Base-by-base conservation (phyloP, 2,888 invertebrate species). In the Nemotelus nigrinus region DNA sequence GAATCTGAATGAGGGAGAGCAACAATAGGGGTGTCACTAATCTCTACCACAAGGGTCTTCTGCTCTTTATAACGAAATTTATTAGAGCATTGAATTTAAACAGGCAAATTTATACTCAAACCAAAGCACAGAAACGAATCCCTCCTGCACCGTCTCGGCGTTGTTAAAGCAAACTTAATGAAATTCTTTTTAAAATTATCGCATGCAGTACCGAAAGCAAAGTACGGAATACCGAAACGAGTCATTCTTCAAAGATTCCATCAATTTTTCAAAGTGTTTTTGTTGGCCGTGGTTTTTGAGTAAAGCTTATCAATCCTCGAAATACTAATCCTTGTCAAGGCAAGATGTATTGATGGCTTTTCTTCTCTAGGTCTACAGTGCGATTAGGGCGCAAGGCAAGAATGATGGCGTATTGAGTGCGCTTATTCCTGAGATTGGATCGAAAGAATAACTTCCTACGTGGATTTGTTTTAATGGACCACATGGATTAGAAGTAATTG, bases 281-380 rank as follows among this genome's bases (percentile, higher is more conserved):
- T 48, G 48, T n/a, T 60, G 45, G 47, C 48, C 3, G 74, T 63
- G 74, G 74, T 74, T 74, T 39, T 45, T 25, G 55, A n/a, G 44
- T 25, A 50, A 60, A 39, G 48, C 74, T 60, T 63, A 60, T 74
- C 74, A 74, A 74, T 74, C 74, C 50, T 50, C 41, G 2, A n/a
- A 60, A 48, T 39, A 50, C 41, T 78, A 72, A 78, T 77, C 78
- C 77, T 70, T 63, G 68, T 70, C 71, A 74, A 74, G 78, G 72
- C 25, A 79, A 79, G 78, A 79, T 77, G 63, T 79, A 78, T 79
- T 74, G 78, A 78, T 74, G 74, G 60, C 60, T 74, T 74, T 74
- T 60, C 63, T 10, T 39, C 6, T 39, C 10, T 60, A 60, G 63
- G 74, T 63, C 48, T 41, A 3, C 10, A 8, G 7, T 3, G 53